phyloP scores from a whole-genome alignment of 2,888 invertebrate species.

The Pyrrhosoma nymphula region DNA sequence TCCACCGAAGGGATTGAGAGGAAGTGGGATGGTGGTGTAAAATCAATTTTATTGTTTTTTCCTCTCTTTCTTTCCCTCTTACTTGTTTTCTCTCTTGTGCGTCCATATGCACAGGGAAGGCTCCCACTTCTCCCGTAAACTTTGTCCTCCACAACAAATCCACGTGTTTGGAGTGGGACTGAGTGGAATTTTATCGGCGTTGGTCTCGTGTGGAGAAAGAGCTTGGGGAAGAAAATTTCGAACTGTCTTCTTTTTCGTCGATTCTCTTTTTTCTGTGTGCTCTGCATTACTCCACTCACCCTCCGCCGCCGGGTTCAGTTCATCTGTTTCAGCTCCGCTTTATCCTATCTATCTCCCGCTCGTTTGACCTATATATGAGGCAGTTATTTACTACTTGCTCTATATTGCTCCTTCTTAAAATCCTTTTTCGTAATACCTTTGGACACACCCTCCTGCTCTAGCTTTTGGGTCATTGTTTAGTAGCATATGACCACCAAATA shows the following conservation, averaged over 20 bases:
- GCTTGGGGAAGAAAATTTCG: neutral
- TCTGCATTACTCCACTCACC: neutral
- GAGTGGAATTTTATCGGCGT: neutral
- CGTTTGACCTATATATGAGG: neutral
- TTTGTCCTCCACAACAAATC: constrained; percentile 36
- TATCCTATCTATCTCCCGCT: neutral
- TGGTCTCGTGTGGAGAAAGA: neutral
- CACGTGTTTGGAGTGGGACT: neutral
- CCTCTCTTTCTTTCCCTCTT: neutral
- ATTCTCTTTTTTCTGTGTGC: neutral
- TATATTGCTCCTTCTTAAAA: no score
- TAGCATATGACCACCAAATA: no score
- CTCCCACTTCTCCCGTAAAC: neutral
- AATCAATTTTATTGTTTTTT: constrained; percentile 43
- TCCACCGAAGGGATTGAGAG: neutral
- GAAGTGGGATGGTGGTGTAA: neutral
- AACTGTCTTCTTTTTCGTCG: neutral
- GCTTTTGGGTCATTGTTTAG: no score
- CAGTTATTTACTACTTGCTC: neutral
- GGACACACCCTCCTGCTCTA: no score
- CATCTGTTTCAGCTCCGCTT: neutral
- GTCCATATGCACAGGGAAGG: neutral
- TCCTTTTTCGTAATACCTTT: no score
- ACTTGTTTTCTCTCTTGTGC: neutral
- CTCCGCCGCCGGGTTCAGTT: neutral